A percentile compares a stretch with the other conserved stretches of the same genome.
These are phyloP conservation scores for Heliconius cydno DNA, from an alignment of 2,888 invertebrate species.

Conservation along the genomic window DNA sequence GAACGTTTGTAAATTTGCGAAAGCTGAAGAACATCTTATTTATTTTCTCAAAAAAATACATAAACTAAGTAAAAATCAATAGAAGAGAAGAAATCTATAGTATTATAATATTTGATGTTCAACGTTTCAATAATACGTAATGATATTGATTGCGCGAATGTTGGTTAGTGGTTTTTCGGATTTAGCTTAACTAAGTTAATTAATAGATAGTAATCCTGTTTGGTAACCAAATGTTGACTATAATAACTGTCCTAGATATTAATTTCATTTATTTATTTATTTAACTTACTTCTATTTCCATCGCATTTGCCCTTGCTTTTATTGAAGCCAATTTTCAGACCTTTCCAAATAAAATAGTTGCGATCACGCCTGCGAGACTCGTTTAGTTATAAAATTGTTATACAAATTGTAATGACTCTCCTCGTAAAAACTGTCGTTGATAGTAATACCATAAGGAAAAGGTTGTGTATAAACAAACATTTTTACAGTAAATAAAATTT, in stretches of 20 bases:
- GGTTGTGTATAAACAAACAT: not conserved
- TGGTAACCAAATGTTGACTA: not conserved
- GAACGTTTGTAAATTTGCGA: too few species aligned
- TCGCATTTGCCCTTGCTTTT: not conserved
- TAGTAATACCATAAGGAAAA: not conserved
- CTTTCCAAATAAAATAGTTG: not conserved
- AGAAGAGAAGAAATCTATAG: not conserved
- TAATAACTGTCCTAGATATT: not conserved
- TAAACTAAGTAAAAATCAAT: not conserved
- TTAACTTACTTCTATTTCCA: not conserved
- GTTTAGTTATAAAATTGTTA: not conserved
- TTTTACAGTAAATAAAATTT: not conserved
- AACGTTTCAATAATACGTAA: conserved; percentile 7
- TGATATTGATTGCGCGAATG: conserved; percentile 6
- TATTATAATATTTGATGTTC: not conserved
- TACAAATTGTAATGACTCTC: not conserved
- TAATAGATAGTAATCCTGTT: not conserved
- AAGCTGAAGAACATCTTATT: too few species aligned
- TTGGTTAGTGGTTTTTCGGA: conserved; percentile 17
- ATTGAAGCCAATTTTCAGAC: not conserved
- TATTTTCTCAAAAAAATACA: too few species aligned
- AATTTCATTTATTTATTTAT: not conserved
- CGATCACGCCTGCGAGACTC: conserved; percentile 5
- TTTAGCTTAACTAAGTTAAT: conserved; percentile 22
- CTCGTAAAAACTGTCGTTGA: not conserved